Conservation (phyloP, 1,140 invertebrate genomes). For the Planococcus citri region DNA sequence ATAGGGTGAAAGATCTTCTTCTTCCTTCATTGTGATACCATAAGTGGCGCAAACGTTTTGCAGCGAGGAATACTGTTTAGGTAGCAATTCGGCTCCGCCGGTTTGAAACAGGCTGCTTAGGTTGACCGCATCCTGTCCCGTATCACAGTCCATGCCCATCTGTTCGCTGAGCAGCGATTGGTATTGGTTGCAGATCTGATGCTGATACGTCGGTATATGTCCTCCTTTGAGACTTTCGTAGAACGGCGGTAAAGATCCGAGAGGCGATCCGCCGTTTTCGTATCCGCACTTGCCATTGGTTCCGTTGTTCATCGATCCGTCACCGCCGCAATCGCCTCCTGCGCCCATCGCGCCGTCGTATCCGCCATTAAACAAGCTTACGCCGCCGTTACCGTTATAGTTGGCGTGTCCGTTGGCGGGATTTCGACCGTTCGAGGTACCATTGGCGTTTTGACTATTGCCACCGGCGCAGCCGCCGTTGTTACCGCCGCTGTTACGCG, state of each 20-base stretch:
- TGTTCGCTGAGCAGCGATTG: slow-evolving; percentile 42
- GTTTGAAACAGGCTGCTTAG: slow-evolving; percentile 37
- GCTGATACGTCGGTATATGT: slow-evolving; percentile 29
- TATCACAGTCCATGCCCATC: slow-evolving; percentile 58
- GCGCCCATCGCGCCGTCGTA: slow-evolving; percentile 37
- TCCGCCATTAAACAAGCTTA: slow-evolving; percentile 33
- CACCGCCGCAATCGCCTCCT: slow-evolving; percentile 48
- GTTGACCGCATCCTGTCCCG: slow-evolving; percentile 41
- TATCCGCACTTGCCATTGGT: slow-evolving; percentile 59
- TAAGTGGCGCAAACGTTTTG: slow-evolving; percentile 64
- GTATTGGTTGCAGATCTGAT: slow-evolving; percentile 29
- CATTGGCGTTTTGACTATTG: slow-evolving; percentile 7
- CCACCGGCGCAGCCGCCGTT: slow-evolving; percentile 33
- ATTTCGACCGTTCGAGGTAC: slow-evolving; percentile 28
- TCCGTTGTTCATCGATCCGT: slow-evolving; percentile 59
- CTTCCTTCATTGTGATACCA: slow-evolving; percentile 62
- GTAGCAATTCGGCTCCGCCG: slow-evolving; percentile 29
- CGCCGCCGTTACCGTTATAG: slow-evolving; percentile 38
- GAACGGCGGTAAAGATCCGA: slow-evolving; percentile 67
- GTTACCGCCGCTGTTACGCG: slow-evolving; percentile 45
- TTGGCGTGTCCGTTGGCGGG: slow-evolving; percentile 42
- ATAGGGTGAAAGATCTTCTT: slow-evolving; percentile 52
- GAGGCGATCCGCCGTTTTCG: slow-evolving; percentile 69
- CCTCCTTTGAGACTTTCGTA: slow-evolving; percentile 70
- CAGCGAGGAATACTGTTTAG: slow-evolving; percentile 60